phyloP scores from a whole-genome alignment of 23 tunicate species.

The Pegea sp. region DNA sequence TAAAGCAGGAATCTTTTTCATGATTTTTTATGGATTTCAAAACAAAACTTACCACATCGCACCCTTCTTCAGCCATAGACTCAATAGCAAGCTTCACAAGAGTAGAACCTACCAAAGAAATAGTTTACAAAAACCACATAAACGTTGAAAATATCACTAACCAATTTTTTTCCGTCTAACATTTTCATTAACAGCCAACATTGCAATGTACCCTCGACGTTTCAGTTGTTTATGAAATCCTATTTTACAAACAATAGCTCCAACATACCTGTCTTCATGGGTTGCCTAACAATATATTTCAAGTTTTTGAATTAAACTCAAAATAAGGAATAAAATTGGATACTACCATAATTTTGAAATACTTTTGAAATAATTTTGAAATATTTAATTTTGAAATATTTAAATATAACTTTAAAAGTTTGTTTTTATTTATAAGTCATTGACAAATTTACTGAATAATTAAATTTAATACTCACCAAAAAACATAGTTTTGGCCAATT shows the following conservation, averaged over 20 bases:
- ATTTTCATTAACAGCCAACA: constrained; percentile 82
- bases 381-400: no score
- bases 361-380: no score
- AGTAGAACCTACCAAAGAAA: constrained; percentile 14
- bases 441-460: no score
- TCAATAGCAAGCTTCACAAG: constrained; percentile 82
- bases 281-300: no score
- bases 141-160: neutral
- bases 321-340: no score
- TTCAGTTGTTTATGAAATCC: constrained; percentile 74
- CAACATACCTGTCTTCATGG: constrained; percentile 60
- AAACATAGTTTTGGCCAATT: constrained; percentile 98
- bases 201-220: constrained; percentile 93
- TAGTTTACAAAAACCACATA: neutral
- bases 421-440: no score
- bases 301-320: no score
- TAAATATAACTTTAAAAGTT: no score
- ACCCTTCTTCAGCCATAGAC: constrained; percentile 72
- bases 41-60: constrained; percentile 70
- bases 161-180: constrained; percentile 61
- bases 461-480: constrained; percentile 53
- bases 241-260: constrained; percentile 95
- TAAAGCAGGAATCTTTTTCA: no score
- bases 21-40: no score
- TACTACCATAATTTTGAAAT: no score